Conservation (phyloP, 2,888 invertebrate species). For the Nomada ferruginata region DNA sequence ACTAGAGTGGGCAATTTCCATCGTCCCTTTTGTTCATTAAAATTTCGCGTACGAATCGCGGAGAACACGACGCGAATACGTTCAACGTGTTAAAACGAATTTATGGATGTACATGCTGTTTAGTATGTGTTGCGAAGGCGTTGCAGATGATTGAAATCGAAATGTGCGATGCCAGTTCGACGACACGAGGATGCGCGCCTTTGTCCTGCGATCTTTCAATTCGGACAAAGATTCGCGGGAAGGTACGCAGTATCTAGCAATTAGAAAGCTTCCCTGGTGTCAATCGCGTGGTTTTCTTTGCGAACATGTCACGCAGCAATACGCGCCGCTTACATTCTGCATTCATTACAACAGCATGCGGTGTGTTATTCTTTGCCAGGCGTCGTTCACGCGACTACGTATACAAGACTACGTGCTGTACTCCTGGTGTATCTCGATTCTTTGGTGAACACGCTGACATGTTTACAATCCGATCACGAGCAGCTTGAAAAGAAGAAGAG, state of each 20-base stretch:
- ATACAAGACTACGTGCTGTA: slow-evolving; percentile 48
- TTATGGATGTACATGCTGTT: not conserved
- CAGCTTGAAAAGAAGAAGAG: not conserved
- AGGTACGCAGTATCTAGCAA: not conserved
- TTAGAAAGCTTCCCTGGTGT: not conserved
- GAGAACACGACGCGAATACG: slow-evolving; percentile 7
- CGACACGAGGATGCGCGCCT: not conserved
- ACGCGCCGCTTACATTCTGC: slow-evolving; percentile 15
- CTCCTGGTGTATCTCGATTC: slow-evolving; percentile 31
- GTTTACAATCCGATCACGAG: slow-evolving; percentile 17
- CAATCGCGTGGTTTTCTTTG: slow-evolving; percentile 1
- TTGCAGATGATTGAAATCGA: not conserved
- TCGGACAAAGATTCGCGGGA: not conserved
- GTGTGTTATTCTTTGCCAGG: slow-evolving; percentile 56
- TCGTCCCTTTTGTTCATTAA: slow-evolving; percentile 11
- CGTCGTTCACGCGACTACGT: slow-evolving; percentile 36
- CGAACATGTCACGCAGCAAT: slow-evolving; percentile 1
- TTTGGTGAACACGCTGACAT: slow-evolving; percentile 40
- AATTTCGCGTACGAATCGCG: not conserved
- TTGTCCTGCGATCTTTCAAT: not conserved
- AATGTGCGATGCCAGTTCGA: not conserved
- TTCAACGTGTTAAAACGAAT: not conserved
- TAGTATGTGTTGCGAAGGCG: not conserved
- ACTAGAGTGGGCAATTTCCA: slow-evolving; percentile 1
- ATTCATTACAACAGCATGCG: slow-evolving; percentile 54